Evolutionary conservation across 2,888 invertebrate genomes (phyloP), one percentile per base, ranked within the genome.

Genomic region (Noctua pronuba): DNA sequence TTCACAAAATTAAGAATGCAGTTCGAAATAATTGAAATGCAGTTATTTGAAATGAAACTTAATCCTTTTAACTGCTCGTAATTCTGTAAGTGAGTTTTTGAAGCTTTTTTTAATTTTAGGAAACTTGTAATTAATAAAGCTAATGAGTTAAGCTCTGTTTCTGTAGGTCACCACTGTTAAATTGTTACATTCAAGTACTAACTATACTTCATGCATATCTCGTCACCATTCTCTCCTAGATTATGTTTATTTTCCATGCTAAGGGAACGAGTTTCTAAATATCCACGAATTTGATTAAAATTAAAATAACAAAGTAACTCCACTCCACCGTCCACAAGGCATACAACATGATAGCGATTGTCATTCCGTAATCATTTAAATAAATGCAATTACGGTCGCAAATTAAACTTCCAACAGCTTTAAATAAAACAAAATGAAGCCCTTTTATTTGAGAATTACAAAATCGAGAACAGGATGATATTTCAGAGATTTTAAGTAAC

Each of bases 301-400:
- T 5, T 35, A 60, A 74, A 74, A 75, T 21, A 31, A 62, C 8
- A 35, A 77, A 55, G 38, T 62, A 62, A 62, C 77, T 81, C 86
- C 49, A 81, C 73, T 74, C 70, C 75, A 73, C 67, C 24, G 58
- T 62, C 49, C 31, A 41, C 55, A 38, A 38, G 11, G 31, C 60
- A 49, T 70, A 76, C 69, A 84, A 82, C 75, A 74, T 84, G 75
- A 84, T 79, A 74, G 75, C 85, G 75, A 86, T 79, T 87, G 80
- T 88, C 78, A 78, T 86, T 82, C 84, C 70, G 76, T 85, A 88
- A 89, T 89, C 87, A 90, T 91, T 92, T 86, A 86, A 92, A 92
- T 92, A 91, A 93, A 92, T 91, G 90, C 89, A 93, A 93, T 93
- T 93, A 91, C 87, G 85, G 77, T 87, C 87, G 90, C 91, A 92